Evolutionary conservation across 2,113 vertebrate genomes (phyloP).

Genomic region (Tachysurus fulvidraco): DNA sequence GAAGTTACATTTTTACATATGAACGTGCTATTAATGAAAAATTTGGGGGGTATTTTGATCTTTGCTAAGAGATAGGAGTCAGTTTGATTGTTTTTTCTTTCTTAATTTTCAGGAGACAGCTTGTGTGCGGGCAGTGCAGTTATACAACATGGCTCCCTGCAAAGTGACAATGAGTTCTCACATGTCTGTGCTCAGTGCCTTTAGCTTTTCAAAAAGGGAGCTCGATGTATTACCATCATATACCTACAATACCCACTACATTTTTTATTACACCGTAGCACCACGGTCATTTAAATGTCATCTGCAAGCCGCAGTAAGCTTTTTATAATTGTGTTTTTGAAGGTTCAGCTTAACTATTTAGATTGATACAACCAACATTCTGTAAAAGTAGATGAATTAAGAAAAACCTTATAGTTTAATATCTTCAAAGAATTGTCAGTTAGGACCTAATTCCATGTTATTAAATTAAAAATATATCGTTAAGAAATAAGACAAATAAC

Average conservation of each 20-base stretch:
- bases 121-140: constrained; percentile 24
- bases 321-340: background rate
- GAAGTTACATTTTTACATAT: background rate
- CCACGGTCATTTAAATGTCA: background rate
- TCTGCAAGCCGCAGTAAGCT: background rate
- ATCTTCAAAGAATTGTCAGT: background rate
- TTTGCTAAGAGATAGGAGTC: background rate
- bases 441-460: background rate
- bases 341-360: background rate
- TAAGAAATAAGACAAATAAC: background rate
- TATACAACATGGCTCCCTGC: constrained; percentile 28
- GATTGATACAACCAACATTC: background rate
- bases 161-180: constrained; percentile 25
- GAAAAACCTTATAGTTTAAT: background rate
- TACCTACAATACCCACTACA: constrained; percentile 25
- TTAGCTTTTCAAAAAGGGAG: background rate
- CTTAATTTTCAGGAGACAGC: constrained; percentile 16
- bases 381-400: background rate
- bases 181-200: constrained; percentile 17
- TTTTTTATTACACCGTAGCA: constrained; percentile 5
- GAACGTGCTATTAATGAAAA: background rate
- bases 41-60: background rate
- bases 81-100: background rate
- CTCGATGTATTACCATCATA: background rate
- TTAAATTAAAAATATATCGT: background rate